Evolutionary conservation across 2,797 vertebrate genomes (phyloP), one percentile per base, ranked within the genome.

Genomic region (Eulemur mongoz): DNA sequence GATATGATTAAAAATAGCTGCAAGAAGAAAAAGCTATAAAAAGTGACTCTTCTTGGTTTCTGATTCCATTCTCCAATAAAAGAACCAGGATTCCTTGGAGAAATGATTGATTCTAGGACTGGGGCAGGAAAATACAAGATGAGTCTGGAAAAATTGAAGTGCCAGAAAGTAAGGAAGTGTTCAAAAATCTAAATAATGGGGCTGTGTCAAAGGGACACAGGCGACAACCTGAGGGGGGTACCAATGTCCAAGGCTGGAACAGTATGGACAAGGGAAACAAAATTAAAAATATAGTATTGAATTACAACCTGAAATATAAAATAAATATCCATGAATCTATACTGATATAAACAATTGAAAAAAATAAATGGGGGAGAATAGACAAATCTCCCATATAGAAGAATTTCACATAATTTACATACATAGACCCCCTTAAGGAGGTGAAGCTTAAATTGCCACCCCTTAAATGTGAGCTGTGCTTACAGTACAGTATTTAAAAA

Each of bases 291-390:
- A 54, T 43, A 61, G 54, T 78, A 50, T 12, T 83, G 76, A 91
- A 59, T 92, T 91, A 83, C 43, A 93, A 73, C 13, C 48, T 90
- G 57, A 94, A 73, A 40, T 73, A 67, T 87, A 69, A 94, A 79
- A 69, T 63, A 94, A 82, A 94, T 59, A 83, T 50, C 59, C 72
- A 57, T 50, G 70, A 83, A 38, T 89, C 57, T 59, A 59, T 57
- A 69, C 10, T 59, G 59, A 93, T 35, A 92, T 18, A 86, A 81
- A 82, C 40, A 83, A 70, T 30, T 30, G 67, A 13, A 20, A 75
- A 80, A 38, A 35, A 76, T 25, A 54, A 89, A 45, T 73, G 57
- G 48, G 30, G 18, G 54, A 57, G 38, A 91, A 87, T 6, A 85
- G 75, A 86, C 35, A 40, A 89, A 27, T 72, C 73, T 91, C 38